These are phyloP conservation scores for Macrophya alboannulata DNA, from an alignment of 2,888 invertebrate species.

Conservation along the genomic window DNA sequence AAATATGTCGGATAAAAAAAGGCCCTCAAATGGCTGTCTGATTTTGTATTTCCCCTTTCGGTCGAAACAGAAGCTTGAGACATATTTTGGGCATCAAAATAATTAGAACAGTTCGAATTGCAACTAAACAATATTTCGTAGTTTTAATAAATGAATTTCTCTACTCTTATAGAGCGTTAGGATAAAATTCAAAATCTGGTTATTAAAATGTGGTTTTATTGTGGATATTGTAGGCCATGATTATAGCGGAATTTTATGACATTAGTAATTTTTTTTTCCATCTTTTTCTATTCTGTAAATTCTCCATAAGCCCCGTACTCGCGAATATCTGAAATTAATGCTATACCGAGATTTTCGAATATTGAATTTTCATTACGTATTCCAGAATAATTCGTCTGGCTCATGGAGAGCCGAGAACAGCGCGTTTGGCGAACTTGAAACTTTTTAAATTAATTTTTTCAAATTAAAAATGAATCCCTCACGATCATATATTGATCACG, in stretches of 20 bases:
- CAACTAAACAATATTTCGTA: background rate
- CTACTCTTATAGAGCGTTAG: background rate
- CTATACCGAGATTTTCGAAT: slow-evolving; percentile 27
- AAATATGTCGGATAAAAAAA: background rate
- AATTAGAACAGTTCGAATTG: too few relatives aligned
- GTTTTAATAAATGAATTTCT: background rate
- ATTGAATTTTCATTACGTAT: slow-evolving; percentile 30
- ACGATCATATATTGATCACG: slow-evolving; percentile 15
- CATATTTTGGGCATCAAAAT: background rate
- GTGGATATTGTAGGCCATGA: background rate
- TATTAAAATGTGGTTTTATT: background rate
- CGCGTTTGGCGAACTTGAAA: slow-evolving; percentile 28
- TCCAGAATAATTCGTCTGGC: slow-evolving; percentile 28
- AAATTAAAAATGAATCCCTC: slow-evolving; percentile 46
- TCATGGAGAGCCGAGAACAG: background rate
- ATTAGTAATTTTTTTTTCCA: slow-evolving; percentile 17
- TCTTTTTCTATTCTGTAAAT: slow-evolving; percentile 6
- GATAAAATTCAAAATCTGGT: background rate
- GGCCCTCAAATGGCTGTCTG: background rate
- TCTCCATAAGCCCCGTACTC: background rate
- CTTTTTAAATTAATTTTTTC: slow-evolving; percentile 26
- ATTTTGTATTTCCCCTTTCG: background rate
- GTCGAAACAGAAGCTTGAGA: background rate
- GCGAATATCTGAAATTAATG: slow-evolving; percentile 39
- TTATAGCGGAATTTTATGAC: background rate